Conservation (phyloP, 2,797 vertebrate species). For the Microctenopoma stevenorrisi region DNA sequence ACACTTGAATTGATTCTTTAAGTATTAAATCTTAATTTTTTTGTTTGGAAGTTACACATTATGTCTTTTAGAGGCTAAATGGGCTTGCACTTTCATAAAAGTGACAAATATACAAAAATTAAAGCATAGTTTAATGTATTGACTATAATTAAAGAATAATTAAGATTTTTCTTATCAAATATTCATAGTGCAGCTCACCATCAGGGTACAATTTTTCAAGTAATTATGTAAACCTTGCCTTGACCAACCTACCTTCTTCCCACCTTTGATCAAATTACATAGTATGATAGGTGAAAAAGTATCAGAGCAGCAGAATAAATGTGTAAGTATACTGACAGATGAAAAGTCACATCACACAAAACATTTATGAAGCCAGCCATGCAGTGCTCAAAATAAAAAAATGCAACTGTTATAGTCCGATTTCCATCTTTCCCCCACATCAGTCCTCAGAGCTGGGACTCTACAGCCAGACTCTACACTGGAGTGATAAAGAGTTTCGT, state of each 20-base stretch:
- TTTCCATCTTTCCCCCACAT: constrained; percentile 48
- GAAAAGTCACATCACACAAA: constrained; percentile 55
- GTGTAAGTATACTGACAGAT: constrained; percentile 51
- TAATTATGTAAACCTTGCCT: background rate
- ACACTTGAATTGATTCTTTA: background rate
- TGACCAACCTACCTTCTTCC: background rate
- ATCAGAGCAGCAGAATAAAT: constrained; percentile 35
- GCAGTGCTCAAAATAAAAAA: constrained; percentile 58
- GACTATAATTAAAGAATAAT: too few relatives aligned
- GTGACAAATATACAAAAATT: too few relatives aligned
- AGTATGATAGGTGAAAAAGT: constrained; percentile 1
- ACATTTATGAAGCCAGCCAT: constrained; percentile 59
- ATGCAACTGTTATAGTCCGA: constrained; percentile 47
- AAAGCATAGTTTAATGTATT: too few relatives aligned
- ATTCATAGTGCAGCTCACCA: background rate
- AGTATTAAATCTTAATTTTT: background rate
- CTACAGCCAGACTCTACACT: background rate
- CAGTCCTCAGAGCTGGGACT: constrained; percentile 31
- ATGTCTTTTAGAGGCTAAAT: background rate
- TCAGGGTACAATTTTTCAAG: background rate
- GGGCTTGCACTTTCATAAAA: too few relatives aligned
- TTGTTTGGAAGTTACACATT: background rate
- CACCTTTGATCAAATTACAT: background rate
- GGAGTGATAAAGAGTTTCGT: constrained; percentile 24
- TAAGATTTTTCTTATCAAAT: too few relatives aligned